Evolutionary conservation across 1,140 invertebrate genomes (phyloP).

Genomic region (Calosoma granatense): DNA sequence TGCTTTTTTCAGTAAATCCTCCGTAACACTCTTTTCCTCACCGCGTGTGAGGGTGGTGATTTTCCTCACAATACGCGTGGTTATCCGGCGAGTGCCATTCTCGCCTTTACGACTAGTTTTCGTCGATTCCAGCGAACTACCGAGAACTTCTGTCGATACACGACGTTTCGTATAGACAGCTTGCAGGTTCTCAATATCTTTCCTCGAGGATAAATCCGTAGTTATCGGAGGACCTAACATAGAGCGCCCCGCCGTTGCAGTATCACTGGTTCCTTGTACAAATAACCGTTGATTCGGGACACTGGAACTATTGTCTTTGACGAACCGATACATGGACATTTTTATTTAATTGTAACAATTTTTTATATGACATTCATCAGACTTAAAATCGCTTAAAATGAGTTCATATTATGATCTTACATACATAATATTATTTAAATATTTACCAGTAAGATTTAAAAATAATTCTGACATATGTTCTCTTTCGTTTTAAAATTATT

Average conservation of each 20-base stretch:
- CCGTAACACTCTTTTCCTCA: slow-evolving; percentile 64
- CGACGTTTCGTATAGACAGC: slow-evolving; percentile 71
- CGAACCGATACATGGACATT: slow-evolving; percentile 64
- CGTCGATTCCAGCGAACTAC: slow-evolving; percentile 68
- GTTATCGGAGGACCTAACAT: slow-evolving; percentile 31
- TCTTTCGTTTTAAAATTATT: too few species aligned
- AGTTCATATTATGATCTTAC: neutral
- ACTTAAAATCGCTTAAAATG: too few species aligned
- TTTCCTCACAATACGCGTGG: slow-evolving; percentile 77
- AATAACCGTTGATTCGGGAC: slow-evolving; percentile 51
- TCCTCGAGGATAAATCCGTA: slow-evolving; percentile 22
- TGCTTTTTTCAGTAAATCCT: slow-evolving; percentile 51
- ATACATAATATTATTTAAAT: neutral
- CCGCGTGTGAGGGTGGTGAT: slow-evolving; percentile 82
- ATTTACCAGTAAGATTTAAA: neutral
- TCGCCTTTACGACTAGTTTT: slow-evolving; percentile 65
- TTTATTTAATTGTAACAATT: slow-evolving; percentile 7
- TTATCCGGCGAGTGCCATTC: slow-evolving; percentile 66
- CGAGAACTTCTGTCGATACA: slow-evolving; percentile 73
- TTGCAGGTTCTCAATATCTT: slow-evolving; percentile 40
- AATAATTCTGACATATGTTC: neutral
- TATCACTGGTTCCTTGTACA: slow-evolving; percentile 59
- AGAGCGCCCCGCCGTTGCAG: slow-evolving; percentile 38
- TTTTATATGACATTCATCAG: too few species aligned
- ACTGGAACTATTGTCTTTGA: slow-evolving; percentile 44